Evolutionary conservation across 2,888 invertebrate genomes (phyloP), one percentile per base, ranked within the genome.

Genomic region (Allygus modestus): DNA sequence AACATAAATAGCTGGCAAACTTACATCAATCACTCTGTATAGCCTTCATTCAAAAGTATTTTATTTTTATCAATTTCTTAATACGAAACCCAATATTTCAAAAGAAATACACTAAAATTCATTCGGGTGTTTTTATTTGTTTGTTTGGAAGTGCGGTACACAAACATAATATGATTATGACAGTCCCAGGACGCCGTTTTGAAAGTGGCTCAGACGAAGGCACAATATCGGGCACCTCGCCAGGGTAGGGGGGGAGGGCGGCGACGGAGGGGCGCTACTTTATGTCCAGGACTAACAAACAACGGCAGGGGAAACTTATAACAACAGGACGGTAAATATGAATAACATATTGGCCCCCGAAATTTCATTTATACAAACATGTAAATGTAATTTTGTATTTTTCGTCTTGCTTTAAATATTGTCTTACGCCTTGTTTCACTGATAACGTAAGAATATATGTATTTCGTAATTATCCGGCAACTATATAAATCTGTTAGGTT

Each of bases 261-360:
- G 0, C 28, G 9, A 28, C 65, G 65, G 17, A 7, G 54, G 20
- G 9, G 20, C 11, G 20, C 28, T 65, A 65, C 15, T 65, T 65
- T 65, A 65, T 65, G 65, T 15, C 31, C 17, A n/a, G 65, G 4
- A 65, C 65, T 65, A 65, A 65, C 65, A 65, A 65, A 65, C 65
- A 65, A 15, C 15, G 31, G 20, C 65, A n/a, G n/a, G 12, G 26
- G 20, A 5, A 54, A 65, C 28, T 26, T 31, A 17, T 15, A 65
- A 65, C 65, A 65, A 65, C 65, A 65, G 31, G 15, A 31, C 31
- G n/a, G 65, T 26, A 65, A 65, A 65, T 65, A 28, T 9, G 65
- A 65, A 28, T 28, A 31, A 65, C 65, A 65, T 20, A 54, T 54
- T 54, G 54, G 54, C 54, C 1, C 1, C 5, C 15, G 54, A 11